Conservation (phyloP, 2,888 invertebrate genomes). For the Acrobasis repandana region DNA sequence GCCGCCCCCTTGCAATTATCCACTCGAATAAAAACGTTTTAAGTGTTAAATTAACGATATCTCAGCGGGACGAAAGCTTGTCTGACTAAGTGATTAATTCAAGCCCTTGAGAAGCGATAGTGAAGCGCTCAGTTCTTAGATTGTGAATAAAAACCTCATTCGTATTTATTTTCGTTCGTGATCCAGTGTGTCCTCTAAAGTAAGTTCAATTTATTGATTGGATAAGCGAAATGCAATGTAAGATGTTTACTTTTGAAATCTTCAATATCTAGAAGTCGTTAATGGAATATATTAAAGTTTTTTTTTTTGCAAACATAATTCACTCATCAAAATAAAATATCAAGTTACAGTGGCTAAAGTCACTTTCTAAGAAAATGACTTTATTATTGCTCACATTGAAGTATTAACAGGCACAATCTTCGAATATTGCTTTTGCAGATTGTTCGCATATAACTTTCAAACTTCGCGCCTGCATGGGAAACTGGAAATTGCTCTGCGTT, state of each 20-base stretch:
- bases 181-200: not conserved
- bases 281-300: not conserved
- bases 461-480: conserved; percentile 45
- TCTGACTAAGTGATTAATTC: conserved; percentile 75
- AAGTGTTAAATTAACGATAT: conserved; percentile 82
- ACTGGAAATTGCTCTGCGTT: conserved; percentile 50
- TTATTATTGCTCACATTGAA: conserved; percentile 14
- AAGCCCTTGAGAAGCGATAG: conserved; percentile 56
- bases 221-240: not conserved
- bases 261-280: not conserved
- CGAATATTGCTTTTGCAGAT: conserved; percentile 23
- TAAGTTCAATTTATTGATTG: not conserved
- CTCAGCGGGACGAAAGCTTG: conserved; percentile 69
- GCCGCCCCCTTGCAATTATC: conserved; percentile 77
- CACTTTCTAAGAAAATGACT: not conserved
- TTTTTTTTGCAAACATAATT: not conserved
- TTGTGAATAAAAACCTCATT: conserved; percentile 43
- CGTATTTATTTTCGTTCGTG: conserved; percentile 41
- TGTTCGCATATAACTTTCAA: conserved; percentile 35
- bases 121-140: conserved; percentile 45
- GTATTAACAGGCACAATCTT: conserved; percentile 19
- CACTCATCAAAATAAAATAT: not conserved
- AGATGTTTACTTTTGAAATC: not conserved
- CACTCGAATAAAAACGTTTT: conserved; percentile 80
- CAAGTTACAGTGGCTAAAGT: conserved; percentile 5